Percentiles rank a stretch among this genome's conserved stretches.
These are phyloP conservation scores for Pogonognathellus flavescens DNA, from an alignment of 1,140 invertebrate genomes.

Conservation along the genomic window DNA sequence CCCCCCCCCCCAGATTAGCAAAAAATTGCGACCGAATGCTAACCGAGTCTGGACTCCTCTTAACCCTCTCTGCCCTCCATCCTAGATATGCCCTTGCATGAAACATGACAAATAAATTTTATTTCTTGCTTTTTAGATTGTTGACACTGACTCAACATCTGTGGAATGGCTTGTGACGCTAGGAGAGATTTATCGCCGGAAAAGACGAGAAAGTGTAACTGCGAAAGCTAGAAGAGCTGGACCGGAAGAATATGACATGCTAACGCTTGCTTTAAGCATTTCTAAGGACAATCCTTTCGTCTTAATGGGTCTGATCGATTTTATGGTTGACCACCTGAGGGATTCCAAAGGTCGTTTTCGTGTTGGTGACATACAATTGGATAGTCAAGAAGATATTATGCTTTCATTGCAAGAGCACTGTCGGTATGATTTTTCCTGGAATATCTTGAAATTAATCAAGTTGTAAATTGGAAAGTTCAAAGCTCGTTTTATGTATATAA, in stretches of 20 bases:
- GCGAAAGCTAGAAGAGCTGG: conserved; percentile 5
- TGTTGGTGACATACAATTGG: conserved; percentile 29
- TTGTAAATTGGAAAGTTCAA: no score
- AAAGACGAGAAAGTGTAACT: conserved; percentile 38
- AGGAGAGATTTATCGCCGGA: conserved; percentile 30
- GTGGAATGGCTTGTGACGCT: conserved; percentile 50
- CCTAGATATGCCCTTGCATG: no score
- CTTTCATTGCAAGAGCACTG: conserved; percentile 9
- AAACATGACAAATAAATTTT: no score
- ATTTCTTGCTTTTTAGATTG: conserved; percentile 24
- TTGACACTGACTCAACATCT: neutral
- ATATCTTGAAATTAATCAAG: neutral
- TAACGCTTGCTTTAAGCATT: conserved; percentile 21
- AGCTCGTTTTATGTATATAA: no score
- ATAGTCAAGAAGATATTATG: conserved; percentile 34
- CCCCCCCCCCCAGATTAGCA: no score
- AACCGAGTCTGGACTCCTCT: no score
- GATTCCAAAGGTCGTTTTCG: conserved; percentile 21
- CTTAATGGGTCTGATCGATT: conserved; percentile 54
- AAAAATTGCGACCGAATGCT: no score
- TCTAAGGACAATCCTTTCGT: conserved; percentile 52
- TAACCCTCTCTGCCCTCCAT: no score
- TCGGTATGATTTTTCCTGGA: neutral
- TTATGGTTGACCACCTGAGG: conserved; percentile 51
- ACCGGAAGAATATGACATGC: conserved; percentile 52